phyloP scores from a whole-genome alignment of 2,113 vertebrate species.

The Fulmarus glacialis region DNA sequence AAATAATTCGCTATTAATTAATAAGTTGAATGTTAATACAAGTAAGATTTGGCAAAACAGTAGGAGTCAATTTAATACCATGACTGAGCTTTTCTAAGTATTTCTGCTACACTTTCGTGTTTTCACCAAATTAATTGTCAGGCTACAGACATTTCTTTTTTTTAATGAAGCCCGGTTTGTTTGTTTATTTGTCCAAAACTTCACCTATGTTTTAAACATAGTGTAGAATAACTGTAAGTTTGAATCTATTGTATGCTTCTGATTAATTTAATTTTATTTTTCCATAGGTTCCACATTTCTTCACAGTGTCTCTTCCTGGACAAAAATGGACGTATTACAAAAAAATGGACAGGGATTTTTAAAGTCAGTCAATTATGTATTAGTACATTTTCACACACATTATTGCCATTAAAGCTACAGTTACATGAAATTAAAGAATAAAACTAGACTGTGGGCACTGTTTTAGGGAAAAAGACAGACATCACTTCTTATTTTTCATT shows the following conservation, averaged over 20 bases:
- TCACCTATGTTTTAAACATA: background rate
- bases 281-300: background rate
- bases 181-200: background rate
- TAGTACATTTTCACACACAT: background rate
- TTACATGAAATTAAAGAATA: background rate
- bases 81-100: background rate
- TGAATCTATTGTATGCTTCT: background rate
- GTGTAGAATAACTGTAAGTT: background rate
- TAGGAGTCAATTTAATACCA: background rate
- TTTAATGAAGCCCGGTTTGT: background rate
- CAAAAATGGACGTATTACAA: background rate
- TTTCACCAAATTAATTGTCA: background rate
- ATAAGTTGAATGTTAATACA: background rate
- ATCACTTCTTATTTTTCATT: background rate
- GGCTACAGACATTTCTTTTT: background rate
- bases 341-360: background rate
- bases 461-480: background rate
- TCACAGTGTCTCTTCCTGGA: background rate
- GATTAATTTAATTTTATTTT: background rate
- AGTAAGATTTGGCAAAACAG: background rate
- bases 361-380: background rate
- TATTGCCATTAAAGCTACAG: background rate
- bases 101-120: background rate
- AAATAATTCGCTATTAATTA: background rate
- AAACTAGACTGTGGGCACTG: background rate